These are phyloP conservation scores for Pantherophis alleghaniensis DNA, from an alignment of 2,797 vertebrate genomes.

Conservation along the genomic window DNA sequence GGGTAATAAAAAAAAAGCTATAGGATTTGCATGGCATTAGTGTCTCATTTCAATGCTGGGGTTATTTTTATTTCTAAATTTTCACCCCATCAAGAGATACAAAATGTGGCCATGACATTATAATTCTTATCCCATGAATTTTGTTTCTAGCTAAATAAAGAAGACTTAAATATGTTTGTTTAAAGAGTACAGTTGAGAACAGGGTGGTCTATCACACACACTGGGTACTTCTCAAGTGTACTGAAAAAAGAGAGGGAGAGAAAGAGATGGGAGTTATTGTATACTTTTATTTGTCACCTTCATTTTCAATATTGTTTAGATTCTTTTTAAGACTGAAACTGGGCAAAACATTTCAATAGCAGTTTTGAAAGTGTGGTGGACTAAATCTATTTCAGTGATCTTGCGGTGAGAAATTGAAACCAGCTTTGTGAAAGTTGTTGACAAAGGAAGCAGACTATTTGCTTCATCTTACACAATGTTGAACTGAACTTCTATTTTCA, in stretches of 20 bases:
- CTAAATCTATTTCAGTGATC: slow-evolving; percentile 7
- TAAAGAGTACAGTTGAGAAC: slow-evolving; percentile 27
- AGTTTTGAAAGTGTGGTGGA: background rate
- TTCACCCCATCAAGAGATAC: slow-evolving; percentile 7
- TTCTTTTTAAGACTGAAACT: background rate
- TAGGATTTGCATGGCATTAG: slow-evolving; percentile 4
- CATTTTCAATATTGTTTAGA: background rate
- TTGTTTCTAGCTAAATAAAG: slow-evolving; percentile 36
- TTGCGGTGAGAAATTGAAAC: background rate
- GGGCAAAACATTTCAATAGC: background rate
- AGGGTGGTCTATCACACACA: slow-evolving; percentile 29
- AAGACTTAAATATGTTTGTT: slow-evolving; percentile 21
- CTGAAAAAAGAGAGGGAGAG: background rate
- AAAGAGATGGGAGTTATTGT: background rate
- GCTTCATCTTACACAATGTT: background rate
- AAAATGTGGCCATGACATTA: slow-evolving; percentile 20
- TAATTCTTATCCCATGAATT: slow-evolving; percentile 13
- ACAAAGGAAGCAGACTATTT: background rate
- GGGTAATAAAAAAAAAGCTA: background rate
- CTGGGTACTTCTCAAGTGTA: background rate
- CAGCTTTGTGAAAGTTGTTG: background rate
- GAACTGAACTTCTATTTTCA: slow-evolving; percentile 18
- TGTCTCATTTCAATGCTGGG: background rate
- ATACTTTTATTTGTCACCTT: background rate
- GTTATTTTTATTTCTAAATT: slow-evolving; percentile 23